Conservation (phyloP, 2,113 vertebrate genomes). For the Rynchops niger region DNA sequence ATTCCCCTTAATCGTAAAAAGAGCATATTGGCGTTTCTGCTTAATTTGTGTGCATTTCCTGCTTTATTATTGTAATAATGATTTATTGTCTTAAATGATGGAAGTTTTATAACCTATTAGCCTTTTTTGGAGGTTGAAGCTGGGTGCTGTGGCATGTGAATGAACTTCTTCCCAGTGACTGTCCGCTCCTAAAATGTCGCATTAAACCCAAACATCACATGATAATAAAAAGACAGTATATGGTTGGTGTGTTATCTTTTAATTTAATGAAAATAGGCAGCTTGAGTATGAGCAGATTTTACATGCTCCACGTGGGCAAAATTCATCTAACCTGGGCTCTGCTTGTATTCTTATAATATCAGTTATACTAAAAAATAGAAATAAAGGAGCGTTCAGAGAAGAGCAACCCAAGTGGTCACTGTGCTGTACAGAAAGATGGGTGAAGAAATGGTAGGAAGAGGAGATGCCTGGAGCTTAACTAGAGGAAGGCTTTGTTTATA, state of each 20-base stretch:
- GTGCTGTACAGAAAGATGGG: not conserved
- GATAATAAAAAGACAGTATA: not conserved
- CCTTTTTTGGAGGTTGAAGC: slow-evolving; percentile 6
- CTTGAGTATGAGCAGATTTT: not conserved
- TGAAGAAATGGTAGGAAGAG: slow-evolving; percentile 25
- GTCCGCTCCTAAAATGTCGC: not conserved
- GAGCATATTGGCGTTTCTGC: slow-evolving; percentile 67
- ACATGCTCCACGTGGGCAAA: not conserved
- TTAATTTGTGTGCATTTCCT: slow-evolving; percentile 74
- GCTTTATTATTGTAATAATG: slow-evolving; percentile 75
- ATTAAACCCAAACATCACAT: not conserved
- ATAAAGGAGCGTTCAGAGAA: not conserved
- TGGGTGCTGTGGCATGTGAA: not conserved
- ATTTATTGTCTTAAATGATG: slow-evolving; percentile 71
- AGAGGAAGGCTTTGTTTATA: not conserved
- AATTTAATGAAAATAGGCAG: not conserved
- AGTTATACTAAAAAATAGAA: not conserved
- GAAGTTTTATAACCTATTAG: slow-evolving; percentile 70
- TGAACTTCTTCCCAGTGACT: not conserved
- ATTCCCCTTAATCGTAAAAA: slow-evolving; percentile 71
- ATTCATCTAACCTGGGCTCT: not conserved
- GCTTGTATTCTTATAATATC: not conserved
- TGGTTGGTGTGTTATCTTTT: not conserved
- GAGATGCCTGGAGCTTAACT: not conserved
- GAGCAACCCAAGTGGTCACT: not conserved